phyloP scores from a whole-genome alignment of 2,113 vertebrate species.

The Boleophthalmus pectinirostris region DNA sequence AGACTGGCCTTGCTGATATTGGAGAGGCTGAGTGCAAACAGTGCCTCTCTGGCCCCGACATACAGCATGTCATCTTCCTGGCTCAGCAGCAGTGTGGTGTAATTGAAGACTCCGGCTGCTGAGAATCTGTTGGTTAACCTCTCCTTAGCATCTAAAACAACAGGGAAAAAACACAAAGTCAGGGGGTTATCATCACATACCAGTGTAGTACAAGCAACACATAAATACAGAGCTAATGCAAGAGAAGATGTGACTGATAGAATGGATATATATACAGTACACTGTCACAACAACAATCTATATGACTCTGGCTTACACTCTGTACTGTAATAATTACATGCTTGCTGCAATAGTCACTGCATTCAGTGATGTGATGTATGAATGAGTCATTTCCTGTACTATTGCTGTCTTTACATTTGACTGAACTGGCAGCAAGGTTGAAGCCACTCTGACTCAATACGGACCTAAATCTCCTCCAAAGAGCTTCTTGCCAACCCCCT shows the following conservation, averaged over 20 bases:
- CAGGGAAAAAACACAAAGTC: slow-evolving; percentile 7
- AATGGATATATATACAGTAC: neutral
- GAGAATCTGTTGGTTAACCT: slow-evolving; percentile 82
- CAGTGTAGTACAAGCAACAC: slow-evolving; percentile 13
- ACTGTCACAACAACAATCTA: neutral
- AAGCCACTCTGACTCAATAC: slow-evolving; percentile 31
- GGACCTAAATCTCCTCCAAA: slow-evolving; percentile 43
- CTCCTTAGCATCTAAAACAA: slow-evolving; percentile 75
- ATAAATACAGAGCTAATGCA: neutral
- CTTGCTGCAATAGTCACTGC: neutral
- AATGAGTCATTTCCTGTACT: slow-evolving; percentile 33
- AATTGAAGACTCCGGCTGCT: slow-evolving; percentile 82
- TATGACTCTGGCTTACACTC: neutral
- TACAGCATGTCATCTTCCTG: slow-evolving; percentile 84
- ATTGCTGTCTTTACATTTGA: slow-evolving; percentile 4
- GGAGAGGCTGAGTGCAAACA: slow-evolving; percentile 84
- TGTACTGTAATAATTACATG: slow-evolving; percentile 1
- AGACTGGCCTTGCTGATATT: slow-evolving; percentile 76
- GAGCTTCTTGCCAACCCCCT: slow-evolving; percentile 24
- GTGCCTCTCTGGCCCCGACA: slow-evolving; percentile 85
- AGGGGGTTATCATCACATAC: slow-evolving; percentile 22
- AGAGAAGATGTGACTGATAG: neutral
- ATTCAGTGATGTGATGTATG: neutral
- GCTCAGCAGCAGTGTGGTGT: slow-evolving; percentile 88
- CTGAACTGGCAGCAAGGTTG: slow-evolving; percentile 28